A percentile compares a stretch with the other conserved stretches of the same genome.
These are phyloP conservation scores for Drosophila watanabei DNA, from an alignment of 1,140 invertebrate genomes.

Conservation along the genomic window DNA sequence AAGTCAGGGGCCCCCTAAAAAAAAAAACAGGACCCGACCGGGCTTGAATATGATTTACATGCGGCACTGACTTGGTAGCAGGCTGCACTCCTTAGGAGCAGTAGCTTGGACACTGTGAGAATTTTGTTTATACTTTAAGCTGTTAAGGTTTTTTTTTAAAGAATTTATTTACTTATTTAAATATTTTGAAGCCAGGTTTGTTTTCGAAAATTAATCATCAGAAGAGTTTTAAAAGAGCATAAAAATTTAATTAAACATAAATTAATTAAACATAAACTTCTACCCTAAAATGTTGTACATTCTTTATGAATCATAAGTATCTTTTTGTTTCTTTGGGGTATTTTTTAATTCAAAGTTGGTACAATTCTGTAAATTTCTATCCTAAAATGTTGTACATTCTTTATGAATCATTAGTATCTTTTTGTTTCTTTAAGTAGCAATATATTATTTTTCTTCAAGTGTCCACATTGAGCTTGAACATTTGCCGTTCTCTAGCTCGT, in stretches of 20 bases:
- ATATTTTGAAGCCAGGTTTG: too few relatives aligned
- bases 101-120: slow-evolving; percentile 7
- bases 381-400: not conserved
- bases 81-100: slow-evolving; percentile 21
- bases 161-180: too few relatives aligned
- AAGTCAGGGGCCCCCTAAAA: slow-evolving; percentile 9
- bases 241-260: too few relatives aligned
- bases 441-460: slow-evolving; percentile 14
- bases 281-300: not conserved
- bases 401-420: not conserved
- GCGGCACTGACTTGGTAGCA: slow-evolving; percentile 49
- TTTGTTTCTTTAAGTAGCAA: not conserved
- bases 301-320: not conserved
- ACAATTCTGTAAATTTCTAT: not conserved
- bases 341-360: not conserved
- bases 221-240: too few relatives aligned
- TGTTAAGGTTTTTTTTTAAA: too few relatives aligned
- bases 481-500: slow-evolving; percentile 56
- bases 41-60: slow-evolving; percentile 78
- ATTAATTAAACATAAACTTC: not conserved
- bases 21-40: slow-evolving; percentile 26
- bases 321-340: rapidly evolving
- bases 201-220: too few relatives aligned
- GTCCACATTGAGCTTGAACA: slow-evolving; percentile 46
- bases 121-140: not conserved